phyloP scores from a whole-genome alignment of 2,888 invertebrate genomes.

The Dryobotodes eremita region DNA sequence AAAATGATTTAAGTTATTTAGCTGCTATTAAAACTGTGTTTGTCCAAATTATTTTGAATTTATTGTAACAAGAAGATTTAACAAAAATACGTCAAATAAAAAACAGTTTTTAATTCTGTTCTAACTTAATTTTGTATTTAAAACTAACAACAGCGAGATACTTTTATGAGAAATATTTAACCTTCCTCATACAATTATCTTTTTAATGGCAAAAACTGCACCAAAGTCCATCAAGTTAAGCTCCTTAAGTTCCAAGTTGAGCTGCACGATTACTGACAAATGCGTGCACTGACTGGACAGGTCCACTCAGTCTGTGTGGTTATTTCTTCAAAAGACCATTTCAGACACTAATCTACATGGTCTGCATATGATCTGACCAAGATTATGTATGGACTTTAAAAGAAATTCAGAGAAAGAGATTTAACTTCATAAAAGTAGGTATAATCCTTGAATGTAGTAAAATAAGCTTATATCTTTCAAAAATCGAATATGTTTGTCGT shows the following conservation, averaged over 20 bases:
- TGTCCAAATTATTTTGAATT: neutral
- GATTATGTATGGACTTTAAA: too few relatives aligned
- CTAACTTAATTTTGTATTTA: neutral
- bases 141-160: too few relatives aligned
- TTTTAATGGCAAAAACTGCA: too few relatives aligned
- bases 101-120: neutral
- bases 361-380: too few relatives aligned
- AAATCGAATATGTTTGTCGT: neutral
- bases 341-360: too few relatives aligned
- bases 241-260: too few relatives aligned
- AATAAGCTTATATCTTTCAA: too few relatives aligned
- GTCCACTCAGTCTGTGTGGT: too few relatives aligned
- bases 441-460: neutral
- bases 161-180: neutral
- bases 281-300: too few relatives aligned
- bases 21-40: neutral
- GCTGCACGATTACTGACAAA: too few relatives aligned
- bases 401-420: neutral
- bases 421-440: neutral
- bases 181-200: too few relatives aligned
- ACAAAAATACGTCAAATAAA: neutral
- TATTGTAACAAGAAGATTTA: neutral
- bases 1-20: neutral
- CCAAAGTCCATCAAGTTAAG: neutral
- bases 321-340: too few relatives aligned